Base-by-base conservation (phyloP, 2,888 invertebrate species). In the Tetragnatha montana region DNA sequence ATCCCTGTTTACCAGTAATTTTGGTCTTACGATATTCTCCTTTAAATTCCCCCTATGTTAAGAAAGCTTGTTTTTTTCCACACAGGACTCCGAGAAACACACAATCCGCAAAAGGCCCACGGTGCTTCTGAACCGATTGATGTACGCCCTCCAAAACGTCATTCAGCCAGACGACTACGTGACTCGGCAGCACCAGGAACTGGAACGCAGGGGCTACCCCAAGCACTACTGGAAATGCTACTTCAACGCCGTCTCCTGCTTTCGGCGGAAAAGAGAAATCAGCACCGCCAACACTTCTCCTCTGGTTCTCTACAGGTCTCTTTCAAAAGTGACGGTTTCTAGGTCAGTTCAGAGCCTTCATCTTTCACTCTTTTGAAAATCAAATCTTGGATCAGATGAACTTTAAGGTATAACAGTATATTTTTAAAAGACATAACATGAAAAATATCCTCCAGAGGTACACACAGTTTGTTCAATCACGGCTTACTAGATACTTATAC, bases 201-300 rank as follows among this genome's bases (percentile, higher is more conserved):
- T 88, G 47, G 68, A 88, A 68, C 78, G 88, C 8, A 19, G 88
- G n/a, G 71, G 71, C 8, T 76, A 69, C 51, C 83, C 82, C 6
- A 83, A 79, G 22, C 83, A 88, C 17, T 87, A 87, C 60, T 88
- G 88, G 88, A 88, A 80, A 60, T 88, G 88, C 74, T 88, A 88
- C 47, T 88, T 88, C 78, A 88, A 88, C 22, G 88, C 88, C n/a
- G 88, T 88, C 21, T 78, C 82, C 69, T 88, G 88, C 17, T 88
- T 88, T 22, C 70, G 73, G 21, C 47, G 88, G 74, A 88, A 80
- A 74, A 19, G 78, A 14, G 49, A 85, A 78, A 74, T 83, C n/a
- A 12, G 22, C 6, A 49, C 49, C 1, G 12, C 17, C 17, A 10
- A 75, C 12, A 75, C 47, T 22, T 10, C 68, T n/a, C 14, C 35